Evolutionary conservation across 92 coral and sea anemone species (phyloP), one percentile per base, ranked within the genome.

Genomic region (Plumapathes pennacea): DNA sequence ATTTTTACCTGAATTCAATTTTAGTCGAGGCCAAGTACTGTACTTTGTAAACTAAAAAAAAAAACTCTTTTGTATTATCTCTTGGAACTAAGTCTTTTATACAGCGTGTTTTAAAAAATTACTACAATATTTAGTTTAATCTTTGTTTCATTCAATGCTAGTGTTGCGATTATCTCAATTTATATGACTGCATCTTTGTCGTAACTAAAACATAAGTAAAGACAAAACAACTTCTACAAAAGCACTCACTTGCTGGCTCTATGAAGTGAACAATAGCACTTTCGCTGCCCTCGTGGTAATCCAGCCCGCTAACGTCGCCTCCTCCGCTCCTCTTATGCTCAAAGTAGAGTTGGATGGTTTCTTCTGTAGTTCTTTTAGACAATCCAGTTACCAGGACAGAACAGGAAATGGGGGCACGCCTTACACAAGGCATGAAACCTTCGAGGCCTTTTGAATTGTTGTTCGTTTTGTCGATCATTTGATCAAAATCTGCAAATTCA

Each of bases 271-370:
- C 74, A 18, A 74, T 19, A 4, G 74, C 81, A 26, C 25, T 18
- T 9, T 30, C 4, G 10, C 67, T 26, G 4, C 42, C 69, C n/a
- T 14, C 15, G 9, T 10, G 37, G 9, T 28, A 32, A 18, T 76
- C 69, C 6, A 75, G 54, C 15, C 39, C 58, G 41, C 27, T 37
- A 15, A 75, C 75, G n/a, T 75, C 75, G 5, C 82, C 82, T 13
- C 81, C 81, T 9, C 55, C 38, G 32, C 60, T 63, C 20, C 60
- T 41, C 56, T 32, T 34, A 54, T 32, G 44, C 36, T 74, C 81
- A 38, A 74, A 74, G 58, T 74, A 74, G 18, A 19, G 38, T 33
- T 54, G 10, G 15, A 74, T 55, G 10, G 64, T 63, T 20, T 74
- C 81, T 10, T 40, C 17, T 25, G 67, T 63, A 18, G 54, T 29